A percentile compares a stretch with the other conserved stretches of the same genome.
Conservation (phyloP, 2,113 vertebrate species). For the Pituophis catenifer region DNA sequence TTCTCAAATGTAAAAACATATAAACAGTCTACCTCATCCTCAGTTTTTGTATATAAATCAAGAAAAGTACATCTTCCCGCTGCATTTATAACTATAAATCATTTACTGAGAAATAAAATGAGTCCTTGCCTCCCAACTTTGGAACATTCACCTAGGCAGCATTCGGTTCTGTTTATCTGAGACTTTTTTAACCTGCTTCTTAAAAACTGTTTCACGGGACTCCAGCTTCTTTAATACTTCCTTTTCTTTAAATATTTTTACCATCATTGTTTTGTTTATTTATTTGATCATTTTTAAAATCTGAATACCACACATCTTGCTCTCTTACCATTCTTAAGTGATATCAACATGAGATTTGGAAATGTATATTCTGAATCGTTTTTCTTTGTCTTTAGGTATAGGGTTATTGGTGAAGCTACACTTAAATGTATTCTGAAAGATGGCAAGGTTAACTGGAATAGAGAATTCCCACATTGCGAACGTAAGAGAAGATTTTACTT, state of each 20-base stretch:
- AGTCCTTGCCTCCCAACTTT: not conserved
- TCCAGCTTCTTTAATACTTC: not conserved
- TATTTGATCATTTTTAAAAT: not conserved
- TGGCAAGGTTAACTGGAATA: rapidly evolving
- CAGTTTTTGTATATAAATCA: not conserved
- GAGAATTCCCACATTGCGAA: rapidly evolving
- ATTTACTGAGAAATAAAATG: not conserved
- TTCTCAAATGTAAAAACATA: not conserved
- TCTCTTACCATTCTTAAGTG: not conserved
- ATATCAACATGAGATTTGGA: not conserved
- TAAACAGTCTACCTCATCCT: not conserved
- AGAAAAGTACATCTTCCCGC: not conserved
- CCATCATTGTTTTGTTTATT: not conserved
- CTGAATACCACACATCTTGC: not conserved
- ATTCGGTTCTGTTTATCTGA: not conserved
- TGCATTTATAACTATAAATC: not conserved
- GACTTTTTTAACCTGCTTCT: not conserved
- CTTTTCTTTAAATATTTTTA: not conserved
- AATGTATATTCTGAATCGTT: not conserved
- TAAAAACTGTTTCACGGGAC: not conserved
- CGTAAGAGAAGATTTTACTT: constrained; percentile 28
- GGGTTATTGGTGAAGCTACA: rapidly evolving
- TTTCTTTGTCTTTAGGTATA: not conserved
- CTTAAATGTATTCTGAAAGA: rapidly evolving
- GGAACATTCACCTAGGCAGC: not conserved